Conservation (phyloP, 2,888 invertebrate species). For the Ormyrus thymus region DNA sequence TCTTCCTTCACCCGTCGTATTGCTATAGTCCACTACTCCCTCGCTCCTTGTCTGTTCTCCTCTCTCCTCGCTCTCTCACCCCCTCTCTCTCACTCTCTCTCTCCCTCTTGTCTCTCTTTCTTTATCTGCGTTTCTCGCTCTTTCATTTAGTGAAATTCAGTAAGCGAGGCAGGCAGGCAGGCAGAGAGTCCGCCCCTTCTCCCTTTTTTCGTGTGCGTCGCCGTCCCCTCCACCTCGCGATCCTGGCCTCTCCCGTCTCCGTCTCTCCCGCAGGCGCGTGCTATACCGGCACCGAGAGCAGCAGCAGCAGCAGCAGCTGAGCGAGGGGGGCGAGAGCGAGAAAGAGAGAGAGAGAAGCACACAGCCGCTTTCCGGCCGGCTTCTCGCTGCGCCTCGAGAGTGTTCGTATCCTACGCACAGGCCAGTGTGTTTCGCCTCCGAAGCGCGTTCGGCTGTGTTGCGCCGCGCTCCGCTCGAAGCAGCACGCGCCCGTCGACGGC, state of each 20-base stretch:
- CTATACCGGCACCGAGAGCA: slow-evolving; percentile 31
- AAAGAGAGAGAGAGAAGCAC: slow-evolving; percentile 54
- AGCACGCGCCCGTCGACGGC: background rate
- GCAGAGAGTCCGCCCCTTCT: slow-evolving; percentile 30
- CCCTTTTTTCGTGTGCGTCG: slow-evolving; percentile 35
- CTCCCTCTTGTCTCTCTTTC: slow-evolving; percentile 40
- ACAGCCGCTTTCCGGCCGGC: slow-evolving; percentile 56
- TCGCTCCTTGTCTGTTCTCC: slow-evolving; percentile 36
- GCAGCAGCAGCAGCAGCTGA: slow-evolving; percentile 20
- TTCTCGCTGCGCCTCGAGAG: slow-evolving; percentile 23
- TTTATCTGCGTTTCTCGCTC: slow-evolving; percentile 40
- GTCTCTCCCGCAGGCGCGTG: slow-evolving; percentile 17
- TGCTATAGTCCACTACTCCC: background rate
- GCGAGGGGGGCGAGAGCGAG: slow-evolving; percentile 18
- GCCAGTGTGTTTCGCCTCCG: slow-evolving; percentile 31
- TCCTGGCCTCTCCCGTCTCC: slow-evolving; percentile 33
- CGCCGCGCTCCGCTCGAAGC: background rate
- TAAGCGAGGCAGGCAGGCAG: slow-evolving; percentile 36
- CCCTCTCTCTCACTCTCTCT: too few species aligned
- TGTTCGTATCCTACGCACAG: background rate
- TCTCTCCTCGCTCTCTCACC: slow-evolving; percentile 15
- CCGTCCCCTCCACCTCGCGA: slow-evolving; percentile 15
- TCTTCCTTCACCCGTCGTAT: slow-evolving; percentile 1
- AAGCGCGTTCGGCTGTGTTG: slow-evolving; percentile 21
- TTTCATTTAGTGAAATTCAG: slow-evolving; percentile 46